Base-by-base conservation (phyloP, 2,797 vertebrate species). In the Chiloscyllium punctatum region DNA sequence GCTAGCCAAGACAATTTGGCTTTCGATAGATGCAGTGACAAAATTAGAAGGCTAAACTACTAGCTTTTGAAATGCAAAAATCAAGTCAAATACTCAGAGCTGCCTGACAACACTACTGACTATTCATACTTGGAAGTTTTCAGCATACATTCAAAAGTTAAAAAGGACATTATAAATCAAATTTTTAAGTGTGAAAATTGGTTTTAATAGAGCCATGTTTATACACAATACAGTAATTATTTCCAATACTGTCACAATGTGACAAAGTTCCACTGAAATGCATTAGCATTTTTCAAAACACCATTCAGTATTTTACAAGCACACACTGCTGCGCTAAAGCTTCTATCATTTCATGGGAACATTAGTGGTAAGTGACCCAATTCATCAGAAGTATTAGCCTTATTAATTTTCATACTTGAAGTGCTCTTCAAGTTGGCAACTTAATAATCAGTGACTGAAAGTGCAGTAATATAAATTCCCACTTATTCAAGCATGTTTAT, bases 361-460 rank as follows among this genome's bases (percentile, higher is more conserved):
- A 48, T n/a, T 30, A 23, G 6, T 69, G n/a, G 57, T 21, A n/a
- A 18, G 0, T 82, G 37, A 37, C 16, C 79, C 37, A 69, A 68
- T 69, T 68, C n/a, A 37, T 42, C 37, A 1, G 68, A 94, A 27
- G 9, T 21, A 30, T 7, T 25, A 25, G 37, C 69, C n/a, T 90
- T 71, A 94, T 94, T 94, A 94, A 94, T 94, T 74, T 94, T 94
- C 69, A 74, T 74, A 94, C 92, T 72, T 94, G 3, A 94, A 94
- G 68, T 42, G 66, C 3, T 69, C 21, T 69, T 42, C 42, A 37
- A 42, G 57, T 57, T 37, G 42, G 16, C 57, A 62, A 42, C 57
- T 53, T 37, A 62, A 92, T 92, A 68, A 27, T 94, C 15, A 62
- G 53, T 37, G 66, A 94, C 37, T 30, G 21, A n/a, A 69, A 94